Base-by-base conservation (phyloP, 2,888 invertebrate genomes). In the Epinotia ramella region DNA sequence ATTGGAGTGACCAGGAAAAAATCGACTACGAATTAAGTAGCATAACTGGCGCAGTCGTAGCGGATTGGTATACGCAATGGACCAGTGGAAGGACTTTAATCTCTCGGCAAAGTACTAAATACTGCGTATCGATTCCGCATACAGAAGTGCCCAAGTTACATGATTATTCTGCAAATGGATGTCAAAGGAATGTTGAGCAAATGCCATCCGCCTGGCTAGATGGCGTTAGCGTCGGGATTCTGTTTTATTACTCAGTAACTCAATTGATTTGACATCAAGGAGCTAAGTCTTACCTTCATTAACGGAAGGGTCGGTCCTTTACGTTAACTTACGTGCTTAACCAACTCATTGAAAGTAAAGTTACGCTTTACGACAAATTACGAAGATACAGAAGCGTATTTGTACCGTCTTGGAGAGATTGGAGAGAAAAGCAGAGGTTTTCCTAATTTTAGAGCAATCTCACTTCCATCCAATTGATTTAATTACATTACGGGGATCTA, bases 251-350 rank as follows among this genome's bases (percentile, higher is more conserved):
- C 60, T 53, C 16, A n/a, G 49, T 12, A 53, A 65, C 40, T 65
- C 49, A 70, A 75, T 75, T 71, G 75, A 75, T 75, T 75, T 49
- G 40, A 70, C 75, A 60, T 75, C 59, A 70, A 65, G 72, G 72
- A 72, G 53, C 59, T 70, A 60, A 65, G 53, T 69, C 60, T 33
- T 57, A 69, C 75, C 59, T 70, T 70, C 70, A 66, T 75, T 75
- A 75, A 60, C 16, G 62, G 11, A 24, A 56, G 68, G 68, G 40
- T 18, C 46, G 24, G 46, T 16, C 60, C 56, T 69, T 74, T 73
- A 44, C 53, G 40, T 68, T 57, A 68, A 68, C 68, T 57, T 59
- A 20, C 20, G 68, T 68, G 57, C 68, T 68, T 68, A 57, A 57
- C 44, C 59, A 40, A 57, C 57, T 68, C 28, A 28, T 66, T 53